Evolutionary conservation across 2,113 vertebrate genomes (phyloP).

Genomic region (Nansenia antarctica): DNA sequence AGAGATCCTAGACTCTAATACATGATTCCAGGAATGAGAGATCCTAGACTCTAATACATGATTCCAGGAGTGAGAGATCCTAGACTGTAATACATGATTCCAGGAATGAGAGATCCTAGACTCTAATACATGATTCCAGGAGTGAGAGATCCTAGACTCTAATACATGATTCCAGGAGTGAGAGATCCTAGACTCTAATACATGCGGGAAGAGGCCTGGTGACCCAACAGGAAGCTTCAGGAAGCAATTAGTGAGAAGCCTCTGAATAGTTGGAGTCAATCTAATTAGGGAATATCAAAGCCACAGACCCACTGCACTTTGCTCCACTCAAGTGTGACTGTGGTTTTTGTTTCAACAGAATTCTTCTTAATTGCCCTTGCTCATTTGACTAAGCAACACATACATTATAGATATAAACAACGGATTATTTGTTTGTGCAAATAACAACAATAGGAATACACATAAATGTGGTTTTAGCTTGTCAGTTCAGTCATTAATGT

Average conservation of each 20-base stretch:
- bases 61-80: slow-evolving; percentile 25
- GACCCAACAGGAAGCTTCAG: slow-evolving; percentile 65
- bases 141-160: slow-evolving; percentile 19
- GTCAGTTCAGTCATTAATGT: too few species aligned
- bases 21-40: too few species aligned
- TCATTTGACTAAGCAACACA: slow-evolving; percentile 68
- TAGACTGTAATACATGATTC: slow-evolving; percentile 50
- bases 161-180: too few species aligned
- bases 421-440: slow-evolving; percentile 71
- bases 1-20: slow-evolving; percentile 21
- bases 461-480: slow-evolving; percentile 30
- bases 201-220: slow-evolving; percentile 55
- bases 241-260: slow-evolving; percentile 70
- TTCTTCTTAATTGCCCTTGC: slow-evolving; percentile 72
- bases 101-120: slow-evolving; percentile 14
- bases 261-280: slow-evolving; percentile 69
- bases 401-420: slow-evolving; percentile 71
- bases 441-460: slow-evolving; percentile 53
- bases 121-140: slow-evolving; percentile 43
- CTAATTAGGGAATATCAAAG: slow-evolving; percentile 77
- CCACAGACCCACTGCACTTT: slow-evolving; percentile 49
- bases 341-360: slow-evolving; percentile 44
- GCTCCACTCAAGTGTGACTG: slow-evolving; percentile 58
- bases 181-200: slow-evolving; percentile 24
- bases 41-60: slow-evolving; percentile 20